Base-by-base conservation (phyloP, 2,113 vertebrate species). In the Thunnus thynnus region DNA sequence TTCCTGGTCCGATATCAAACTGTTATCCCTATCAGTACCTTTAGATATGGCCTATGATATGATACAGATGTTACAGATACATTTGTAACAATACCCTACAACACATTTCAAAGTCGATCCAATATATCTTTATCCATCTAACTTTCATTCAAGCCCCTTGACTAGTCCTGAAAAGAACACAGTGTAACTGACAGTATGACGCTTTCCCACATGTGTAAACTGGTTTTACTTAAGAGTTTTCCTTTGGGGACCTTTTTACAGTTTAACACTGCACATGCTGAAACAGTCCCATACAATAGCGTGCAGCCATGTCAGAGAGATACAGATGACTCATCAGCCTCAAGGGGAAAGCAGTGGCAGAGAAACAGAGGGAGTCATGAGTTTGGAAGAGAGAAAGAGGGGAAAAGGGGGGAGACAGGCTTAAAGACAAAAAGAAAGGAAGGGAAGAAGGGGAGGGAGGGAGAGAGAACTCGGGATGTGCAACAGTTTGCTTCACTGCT, bases 301-400 rank as follows among this genome's bases (percentile, higher is more conserved):
- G 82, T 87, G 89, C 86, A 75, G 85, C 84, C 75, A 66, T 86
- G 85, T 88, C 81, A 89, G 69, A 87, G 80, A 84, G 56, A 51
- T 51, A 47, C 48, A n/a, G 67, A 88, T 94, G 93, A 93, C 80
- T 94, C 89, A 94, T 72, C 77, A 71, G 83, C 84, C 91, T 90
- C 84, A 3, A 76, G 91, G 90, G 88, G 83, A 52, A 57, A 78
- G 63, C 20, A 16, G 85, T 66, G 82, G 83, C 85, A 83, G 67
- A 72, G 82, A 84, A 81, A 78, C 74, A 85, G 83, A 83, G 72
- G 22, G 65, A 86, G 73, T 73, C 22, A 20, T 72, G 73, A 68
- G 60, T 80, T 74, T 57, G 47, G 17, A 57, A 60, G 76, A 20
- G 64, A 66, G 64, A 77, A 14, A 67, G 25, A 54, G 10, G 41